Conservation (phyloP, 2,888 invertebrate species). For the Villa cingulata region DNA sequence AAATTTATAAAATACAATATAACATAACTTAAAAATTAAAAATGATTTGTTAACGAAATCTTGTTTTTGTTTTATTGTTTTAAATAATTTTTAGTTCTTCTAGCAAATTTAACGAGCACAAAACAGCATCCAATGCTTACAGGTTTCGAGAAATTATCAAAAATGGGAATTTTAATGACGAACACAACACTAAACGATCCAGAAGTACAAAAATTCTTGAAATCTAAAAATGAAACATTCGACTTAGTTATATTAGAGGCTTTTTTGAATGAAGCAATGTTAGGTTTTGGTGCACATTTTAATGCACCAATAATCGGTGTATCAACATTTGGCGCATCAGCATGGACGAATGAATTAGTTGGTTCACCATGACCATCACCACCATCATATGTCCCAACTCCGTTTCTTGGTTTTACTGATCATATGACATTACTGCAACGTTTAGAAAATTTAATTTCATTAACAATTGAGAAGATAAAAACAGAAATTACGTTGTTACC, state of each 20-base stretch:
- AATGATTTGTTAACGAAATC: too few species aligned
- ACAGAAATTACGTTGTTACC: conserved; percentile 25
- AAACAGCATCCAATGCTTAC: background rate
- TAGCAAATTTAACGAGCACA: background rate
- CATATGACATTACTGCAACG: conserved; percentile 31
- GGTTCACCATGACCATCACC: conserved; percentile 30
- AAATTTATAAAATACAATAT: too few species aligned
- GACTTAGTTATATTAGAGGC: conserved; percentile 33
- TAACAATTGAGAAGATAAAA: conserved; percentile 19
- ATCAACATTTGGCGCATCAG: conserved; percentile 11
- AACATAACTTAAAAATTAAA: too few species aligned
- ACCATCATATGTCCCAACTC: conserved; percentile 28
- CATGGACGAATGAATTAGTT: conserved; percentile 13
- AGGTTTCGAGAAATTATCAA: too few species aligned
- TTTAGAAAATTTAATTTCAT: conserved; percentile 25
- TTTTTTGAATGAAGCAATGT: conserved; percentile 31
- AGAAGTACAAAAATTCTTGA: conserved; percentile 17
- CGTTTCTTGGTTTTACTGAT: conserved; percentile 24
- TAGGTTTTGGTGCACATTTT: conserved; percentile 24
- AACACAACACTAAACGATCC: conserved; percentile 19
- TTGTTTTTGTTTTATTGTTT: background rate
- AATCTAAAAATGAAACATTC: conserved; percentile 28
- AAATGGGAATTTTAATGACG: conserved; percentile 22
- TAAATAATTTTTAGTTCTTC: background rate
- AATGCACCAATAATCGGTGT: conserved; percentile 21